Evolutionary conservation across 1,140 invertebrate genomes (phyloP), one percentile per base, ranked within the genome.

Genomic region (Gonatopus flavifemur): DNA sequence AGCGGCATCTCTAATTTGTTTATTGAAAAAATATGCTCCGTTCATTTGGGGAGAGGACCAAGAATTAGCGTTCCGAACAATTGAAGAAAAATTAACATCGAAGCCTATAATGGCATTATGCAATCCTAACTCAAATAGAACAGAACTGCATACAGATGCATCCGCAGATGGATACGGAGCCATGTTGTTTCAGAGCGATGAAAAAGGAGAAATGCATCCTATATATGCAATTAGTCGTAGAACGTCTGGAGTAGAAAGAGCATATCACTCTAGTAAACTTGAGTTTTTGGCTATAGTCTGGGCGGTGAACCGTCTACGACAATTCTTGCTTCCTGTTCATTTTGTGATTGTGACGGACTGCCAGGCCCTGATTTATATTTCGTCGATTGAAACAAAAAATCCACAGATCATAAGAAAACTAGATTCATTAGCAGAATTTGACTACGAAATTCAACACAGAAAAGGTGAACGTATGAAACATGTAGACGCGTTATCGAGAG

Each of bases 251-350:
- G n/a, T n/a, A n/a, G n/a, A n/a, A n/a, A n/a, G n/a, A n/a, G n/a
- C n/a, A n/a, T n/a, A n/a, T n/a, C n/a, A n/a, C n/a, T n/a, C n/a
- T n/a, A n/a, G n/a, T n/a, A 25, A 47, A 19, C 9, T 47, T 4
- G 35, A 47, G 31, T 16, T 35, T 2, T 20, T 47, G 16, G 35
- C 45, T 45, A 32, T 53, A 50, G 42, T 28, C 53, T 13, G 16
- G 0, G 19, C 20, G 0, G 10, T 47, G 3, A 28, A 39, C 3
- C 22, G 18, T 10, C 20, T 28, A 5, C n/a, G 33, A 41, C 8
- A 52, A 54, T 32, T 37, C 47, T 7, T 42, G 10, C 19, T 65
- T 1, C 36, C 28, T 1, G 40, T 39, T 13, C 12, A 10, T 3
- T 43, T 43, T n/a, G 18, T 12, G 0, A 30, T 43, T 12, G 9